These are phyloP conservation scores for Lithosia quadra DNA, from an alignment of 2,888 invertebrate genomes.

Conservation along the genomic window DNA sequence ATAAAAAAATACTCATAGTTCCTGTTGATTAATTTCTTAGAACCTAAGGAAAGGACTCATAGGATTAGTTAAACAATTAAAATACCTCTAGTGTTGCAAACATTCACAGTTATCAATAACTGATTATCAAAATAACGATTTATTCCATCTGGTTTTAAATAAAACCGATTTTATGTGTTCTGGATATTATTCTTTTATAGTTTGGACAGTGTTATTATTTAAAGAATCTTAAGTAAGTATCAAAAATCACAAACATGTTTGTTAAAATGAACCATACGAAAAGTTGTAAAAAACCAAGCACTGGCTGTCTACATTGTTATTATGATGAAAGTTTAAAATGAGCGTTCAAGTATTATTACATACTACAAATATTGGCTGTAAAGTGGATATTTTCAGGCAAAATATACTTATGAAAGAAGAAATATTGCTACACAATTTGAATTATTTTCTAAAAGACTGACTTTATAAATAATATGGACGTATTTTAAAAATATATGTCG, in stretches of 20 bases:
- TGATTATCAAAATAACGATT: background rate
- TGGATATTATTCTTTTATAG: background rate
- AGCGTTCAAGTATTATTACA: background rate
- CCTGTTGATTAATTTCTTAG: no score
- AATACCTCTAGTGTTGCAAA: background rate
- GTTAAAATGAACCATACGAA: background rate
- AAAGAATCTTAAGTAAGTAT: no score
- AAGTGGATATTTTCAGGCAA: background rate
- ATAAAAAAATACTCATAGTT: no score
- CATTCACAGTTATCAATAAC: background rate
- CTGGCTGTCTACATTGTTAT: background rate
- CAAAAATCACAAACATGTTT: background rate
- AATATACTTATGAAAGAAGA: background rate
- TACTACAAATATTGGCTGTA: background rate
- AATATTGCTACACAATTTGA: background rate
- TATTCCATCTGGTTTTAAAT: background rate
- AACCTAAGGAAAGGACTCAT: no score
- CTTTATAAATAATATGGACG: constrained; percentile 5
- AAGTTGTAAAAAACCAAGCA: background rate
- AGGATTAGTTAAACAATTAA: no score
- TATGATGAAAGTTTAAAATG: background rate
- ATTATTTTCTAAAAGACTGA: background rate
- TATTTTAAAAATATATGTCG: background rate
- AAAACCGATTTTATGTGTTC: background rate
- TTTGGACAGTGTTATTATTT: background rate